Evolutionary conservation across 2,113 vertebrate genomes (phyloP).

Genomic region (Corapipo altera): DNA sequence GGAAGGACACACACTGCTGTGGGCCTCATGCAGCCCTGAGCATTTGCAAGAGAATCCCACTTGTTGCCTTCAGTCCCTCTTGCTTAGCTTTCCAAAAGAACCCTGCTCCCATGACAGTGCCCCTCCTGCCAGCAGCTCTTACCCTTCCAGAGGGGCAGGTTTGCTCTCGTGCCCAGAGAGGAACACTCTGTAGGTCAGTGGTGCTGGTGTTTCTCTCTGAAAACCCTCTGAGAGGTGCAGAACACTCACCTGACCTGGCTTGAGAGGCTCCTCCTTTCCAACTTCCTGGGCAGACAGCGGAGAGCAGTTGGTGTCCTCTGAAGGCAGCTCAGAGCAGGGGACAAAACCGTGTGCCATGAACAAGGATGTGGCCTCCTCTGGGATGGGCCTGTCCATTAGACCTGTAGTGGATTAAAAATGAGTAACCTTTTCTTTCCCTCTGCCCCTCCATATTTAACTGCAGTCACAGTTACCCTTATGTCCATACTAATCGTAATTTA

Average conservation of each 20-base stretch:
- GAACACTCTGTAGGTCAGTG: background rate
- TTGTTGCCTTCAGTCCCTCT: background rate
- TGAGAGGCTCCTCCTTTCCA: background rate
- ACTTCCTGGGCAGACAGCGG: background rate
- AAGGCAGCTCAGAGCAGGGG: background rate
- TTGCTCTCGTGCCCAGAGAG: background rate
- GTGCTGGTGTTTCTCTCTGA: background rate
- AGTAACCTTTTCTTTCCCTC: background rate
- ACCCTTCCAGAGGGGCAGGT: background rate
- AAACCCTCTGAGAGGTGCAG: background rate
- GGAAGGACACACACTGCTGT: background rate
- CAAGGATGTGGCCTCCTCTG: background rate
- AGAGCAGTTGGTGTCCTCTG: background rate
- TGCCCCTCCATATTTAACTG: slow-evolving; percentile 59
- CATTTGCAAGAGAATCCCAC: background rate
- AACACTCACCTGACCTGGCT: background rate
- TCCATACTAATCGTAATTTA: slow-evolving; percentile 73
- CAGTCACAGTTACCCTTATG: slow-evolving; percentile 65
- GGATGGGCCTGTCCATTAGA: background rate
- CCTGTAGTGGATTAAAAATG: background rate
- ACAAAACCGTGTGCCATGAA: background rate
- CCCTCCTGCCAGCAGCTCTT: background rate
- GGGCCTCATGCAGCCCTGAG: background rate
- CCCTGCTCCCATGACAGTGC: background rate
- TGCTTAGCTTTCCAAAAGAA: background rate